Evolutionary conservation across 2,113 vertebrate species (phyloP), one percentile per base, ranked within the genome.

Genomic region (Strix uralensis): DNA sequence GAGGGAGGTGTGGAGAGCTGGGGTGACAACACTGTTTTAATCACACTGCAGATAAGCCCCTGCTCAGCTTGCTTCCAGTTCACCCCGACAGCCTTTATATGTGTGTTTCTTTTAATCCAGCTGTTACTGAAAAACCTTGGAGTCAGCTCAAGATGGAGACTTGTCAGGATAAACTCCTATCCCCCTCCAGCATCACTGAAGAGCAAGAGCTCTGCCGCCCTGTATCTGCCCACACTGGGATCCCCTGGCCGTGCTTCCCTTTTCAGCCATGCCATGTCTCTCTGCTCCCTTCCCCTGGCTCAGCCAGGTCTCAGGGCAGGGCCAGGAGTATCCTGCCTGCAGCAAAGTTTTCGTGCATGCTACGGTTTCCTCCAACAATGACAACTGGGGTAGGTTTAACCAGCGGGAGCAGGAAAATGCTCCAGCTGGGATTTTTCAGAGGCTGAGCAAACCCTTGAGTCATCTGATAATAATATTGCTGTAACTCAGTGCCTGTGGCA

Each of bases 191-290:
- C 21, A 5, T 1, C 13, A 5, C 51, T 36, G 38, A 79, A 42
- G 25, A 73, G 19, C 29, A 61, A 57, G 61, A 75, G n/a, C 29
- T 72, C 26, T 55, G 29, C 47, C 59, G 38, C 13, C 29, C 17
- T 0, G 1, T 40, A 71, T 67, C 38, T 72, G 17, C 44, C 29
- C 30, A 21, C 0, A 1, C 65, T 46, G 82, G n/a, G 47, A 34
- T 77, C 9, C 40, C 40, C 34, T 0, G 0, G 11, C 15, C 2
- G 0, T 7, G 44, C 18, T 72, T 29, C 14, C 7, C 20, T 58
- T 75, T 59, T 52, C 4, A 2, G 27, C 55, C 4, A 1, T 15
- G 22, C 38, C 62, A 16, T 15, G 18, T 47, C 30, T 81, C 52
- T 77, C 69, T 2, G 13, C 19, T 86, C 57, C 42, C 74, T 82